A percentile compares a stretch with the other conserved stretches of the same genome.
These are phyloP conservation scores for Meloidogyne exigua DNA, from an alignment of 1,140 invertebrate genomes.

Conservation along the genomic window DNA sequence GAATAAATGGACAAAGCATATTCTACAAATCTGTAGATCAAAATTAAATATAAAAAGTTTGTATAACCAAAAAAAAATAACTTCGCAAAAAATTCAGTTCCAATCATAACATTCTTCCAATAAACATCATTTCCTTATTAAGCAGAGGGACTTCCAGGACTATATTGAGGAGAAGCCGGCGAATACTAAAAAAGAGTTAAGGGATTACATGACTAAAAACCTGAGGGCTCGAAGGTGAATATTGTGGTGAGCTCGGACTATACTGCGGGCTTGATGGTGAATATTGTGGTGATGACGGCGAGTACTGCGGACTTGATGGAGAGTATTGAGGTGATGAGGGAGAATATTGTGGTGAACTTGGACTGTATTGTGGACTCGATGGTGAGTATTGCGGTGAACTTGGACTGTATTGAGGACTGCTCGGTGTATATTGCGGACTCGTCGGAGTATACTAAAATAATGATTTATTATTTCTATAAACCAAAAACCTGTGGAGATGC, in stretches of 20 bases:
- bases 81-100: neutral
- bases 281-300: neutral
- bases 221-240: constrained; percentile 68
- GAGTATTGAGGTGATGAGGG: constrained; percentile 78
- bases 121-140: neutral
- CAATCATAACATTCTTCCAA: neutral
- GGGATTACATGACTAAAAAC: constrained; percentile 26
- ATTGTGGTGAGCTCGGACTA: constrained; percentile 66
- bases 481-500: constrained; percentile 78
- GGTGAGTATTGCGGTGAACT: constrained; percentile 71
- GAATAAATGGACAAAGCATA: too few relatives aligned
- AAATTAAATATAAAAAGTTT: neutral
- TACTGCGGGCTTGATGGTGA: constrained; percentile 16
- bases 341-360: constrained; percentile 69
- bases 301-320: constrained; percentile 66
- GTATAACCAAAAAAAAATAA: neutral
- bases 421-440: constrained; percentile 69
- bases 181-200: constrained; percentile 9
- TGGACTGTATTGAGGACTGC: constrained; percentile 72
- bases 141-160: neutral
- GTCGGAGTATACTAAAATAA: neutral
- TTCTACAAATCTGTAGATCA: neutral
- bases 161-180: constrained; percentile 15
- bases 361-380: constrained; percentile 67
- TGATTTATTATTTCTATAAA: constrained; percentile 67